phyloP scores from a whole-genome alignment of 2,888 invertebrate species.

The Diplolepis rosae region DNA sequence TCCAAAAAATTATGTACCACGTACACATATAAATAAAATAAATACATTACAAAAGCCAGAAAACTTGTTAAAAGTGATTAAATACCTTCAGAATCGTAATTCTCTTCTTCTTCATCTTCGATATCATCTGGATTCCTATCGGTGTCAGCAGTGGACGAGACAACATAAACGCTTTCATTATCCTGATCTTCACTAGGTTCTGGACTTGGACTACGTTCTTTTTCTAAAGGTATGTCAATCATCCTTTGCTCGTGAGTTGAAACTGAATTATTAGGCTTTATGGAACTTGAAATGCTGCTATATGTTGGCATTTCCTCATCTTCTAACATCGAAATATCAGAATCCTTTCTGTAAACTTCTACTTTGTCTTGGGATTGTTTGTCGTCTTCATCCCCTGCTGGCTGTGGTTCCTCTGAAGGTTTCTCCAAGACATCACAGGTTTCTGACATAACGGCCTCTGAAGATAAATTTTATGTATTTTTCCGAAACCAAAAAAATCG shows the following conservation, averaged over 20 bases:
- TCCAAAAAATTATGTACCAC: not conserved
- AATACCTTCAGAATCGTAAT: constrained; percentile 45
- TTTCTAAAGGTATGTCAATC: constrained; percentile 33
- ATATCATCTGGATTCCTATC: constrained; percentile 48
- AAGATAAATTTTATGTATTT: not conserved
- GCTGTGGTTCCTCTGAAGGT: constrained; percentile 8
- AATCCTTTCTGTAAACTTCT: not conserved
- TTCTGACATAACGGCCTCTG: not conserved
- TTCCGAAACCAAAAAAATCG: too few relatives aligned
- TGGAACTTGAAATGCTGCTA: constrained; percentile 56
- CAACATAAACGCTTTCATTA: constrained; percentile 58
- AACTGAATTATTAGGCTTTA: constrained; percentile 50
- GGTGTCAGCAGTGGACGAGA: constrained; percentile 60
- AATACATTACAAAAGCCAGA: too few relatives aligned
- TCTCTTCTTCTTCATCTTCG: constrained; percentile 48
- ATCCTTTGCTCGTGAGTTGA: constrained; percentile 34
- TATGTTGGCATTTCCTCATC: constrained; percentile 68
- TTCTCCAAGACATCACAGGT: constrained; percentile 1
- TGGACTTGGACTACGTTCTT: constrained; percentile 50
- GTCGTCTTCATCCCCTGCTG: constrained; percentile 2
- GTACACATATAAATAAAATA: not conserved
- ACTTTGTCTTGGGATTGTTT: not conserved
- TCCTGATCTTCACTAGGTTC: constrained; percentile 56
- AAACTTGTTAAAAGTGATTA: too few relatives aligned
- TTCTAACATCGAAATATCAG: constrained; percentile 54